Conservation (phyloP, 2,888 invertebrate species). For the Epiblema foenella region DNA sequence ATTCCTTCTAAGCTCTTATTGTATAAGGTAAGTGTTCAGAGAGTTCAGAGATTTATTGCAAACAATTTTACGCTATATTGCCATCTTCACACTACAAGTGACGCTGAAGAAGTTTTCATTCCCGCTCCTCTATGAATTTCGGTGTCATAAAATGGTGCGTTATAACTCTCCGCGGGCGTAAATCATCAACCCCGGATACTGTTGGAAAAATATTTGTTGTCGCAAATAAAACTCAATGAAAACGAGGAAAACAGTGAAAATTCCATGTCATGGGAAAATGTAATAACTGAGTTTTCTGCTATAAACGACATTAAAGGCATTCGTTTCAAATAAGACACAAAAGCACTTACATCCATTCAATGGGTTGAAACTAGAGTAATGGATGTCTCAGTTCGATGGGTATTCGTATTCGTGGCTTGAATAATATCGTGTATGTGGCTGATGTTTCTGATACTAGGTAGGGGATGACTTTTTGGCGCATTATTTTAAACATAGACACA, state of each 20-base stretch:
- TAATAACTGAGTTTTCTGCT: constrained; percentile 33
- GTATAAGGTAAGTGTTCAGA: background rate
- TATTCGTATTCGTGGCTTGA: constrained; percentile 29
- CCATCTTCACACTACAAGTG: constrained; percentile 5
- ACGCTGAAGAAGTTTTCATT: constrained; percentile 11
- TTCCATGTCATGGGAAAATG: constrained; percentile 17
- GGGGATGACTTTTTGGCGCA: background rate
- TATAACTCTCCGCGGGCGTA: constrained; percentile 31
- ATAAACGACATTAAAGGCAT: constrained; percentile 37
- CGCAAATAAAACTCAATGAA: constrained; percentile 24
- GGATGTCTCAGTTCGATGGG: constrained; percentile 43
- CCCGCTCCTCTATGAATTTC: constrained; percentile 10
- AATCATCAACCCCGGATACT: constrained; percentile 27
- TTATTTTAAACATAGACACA: background rate
- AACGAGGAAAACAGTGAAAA: constrained; percentile 23
- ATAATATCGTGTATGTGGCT: constrained; percentile 26
- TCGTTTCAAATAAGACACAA: constrained; percentile 40
- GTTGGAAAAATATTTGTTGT: constrained; percentile 31
- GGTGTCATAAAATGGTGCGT: constrained; percentile 25
- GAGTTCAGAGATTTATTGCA: background rate
- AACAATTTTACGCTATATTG: background rate
- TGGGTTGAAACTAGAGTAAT: constrained; percentile 47
- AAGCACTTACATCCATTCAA: constrained; percentile 40
- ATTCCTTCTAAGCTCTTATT: background rate
- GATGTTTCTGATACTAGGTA: background rate